phyloP scores from a whole-genome alignment of 2,113 vertebrate genomes.

The Agapornis roseicollis region DNA sequence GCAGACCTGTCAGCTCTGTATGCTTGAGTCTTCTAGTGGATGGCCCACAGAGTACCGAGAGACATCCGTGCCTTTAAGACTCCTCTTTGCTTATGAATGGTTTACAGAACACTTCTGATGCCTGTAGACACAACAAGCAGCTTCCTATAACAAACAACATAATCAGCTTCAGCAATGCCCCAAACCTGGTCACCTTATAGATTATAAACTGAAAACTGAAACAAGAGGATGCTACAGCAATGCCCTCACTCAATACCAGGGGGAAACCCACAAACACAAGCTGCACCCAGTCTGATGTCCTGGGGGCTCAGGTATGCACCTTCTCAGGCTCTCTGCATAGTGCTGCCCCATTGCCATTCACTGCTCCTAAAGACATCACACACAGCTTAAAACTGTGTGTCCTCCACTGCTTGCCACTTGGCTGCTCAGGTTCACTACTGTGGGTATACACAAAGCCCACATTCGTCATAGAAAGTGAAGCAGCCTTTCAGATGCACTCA shows the following conservation, averaged over 20 bases:
- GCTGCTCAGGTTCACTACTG: rapidly evolving
- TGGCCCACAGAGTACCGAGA: background rate
- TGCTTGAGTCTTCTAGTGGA: background rate
- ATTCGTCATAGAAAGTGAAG: background rate
- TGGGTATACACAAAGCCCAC: background rate
- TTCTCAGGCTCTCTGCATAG: rapidly evolving
- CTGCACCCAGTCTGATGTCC: background rate
- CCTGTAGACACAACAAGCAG: background rate
- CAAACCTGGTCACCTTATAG: background rate
- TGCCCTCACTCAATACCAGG: rapidly evolving
- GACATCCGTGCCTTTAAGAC: background rate
- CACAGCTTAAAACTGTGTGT: background rate
- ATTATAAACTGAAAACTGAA: background rate
- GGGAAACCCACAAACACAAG: rapidly evolving
- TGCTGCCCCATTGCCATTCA: background rate
- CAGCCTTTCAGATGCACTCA: background rate
- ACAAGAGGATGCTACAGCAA: rapidly evolving
- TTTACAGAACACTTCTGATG: background rate
- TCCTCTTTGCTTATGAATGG: background rate
- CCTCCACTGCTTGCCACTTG: background rate
- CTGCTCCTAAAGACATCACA: background rate
- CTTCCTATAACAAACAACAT: background rate
- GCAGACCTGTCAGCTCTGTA: background rate
- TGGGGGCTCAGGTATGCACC: background rate
- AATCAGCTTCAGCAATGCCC: background rate